Percentiles rank a stretch among this genome's conserved stretches.
Evolutionary conservation across 2,113 vertebrate species (phyloP).

Genomic region (Stigmatopora nigra): DNA sequence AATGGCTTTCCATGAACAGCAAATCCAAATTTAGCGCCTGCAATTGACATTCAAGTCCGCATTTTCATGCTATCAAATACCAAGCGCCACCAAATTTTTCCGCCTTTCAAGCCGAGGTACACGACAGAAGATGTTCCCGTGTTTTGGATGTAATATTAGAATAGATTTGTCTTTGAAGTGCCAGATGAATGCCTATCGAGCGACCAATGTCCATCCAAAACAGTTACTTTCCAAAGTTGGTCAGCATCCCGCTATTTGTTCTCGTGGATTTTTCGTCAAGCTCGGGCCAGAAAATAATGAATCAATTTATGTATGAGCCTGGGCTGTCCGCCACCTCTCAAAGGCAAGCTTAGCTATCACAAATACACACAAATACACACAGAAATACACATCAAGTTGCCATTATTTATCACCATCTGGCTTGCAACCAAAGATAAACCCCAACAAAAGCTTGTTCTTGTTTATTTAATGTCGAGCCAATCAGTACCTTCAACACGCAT

Average conservation of each 20-base stretch:
- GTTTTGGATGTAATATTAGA: too few species aligned
- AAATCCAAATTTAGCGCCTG: too few species aligned
- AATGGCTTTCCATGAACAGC: too few species aligned
- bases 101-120: too few species aligned
- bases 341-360: slow-evolving; percentile 12
- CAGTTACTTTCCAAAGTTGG: too few species aligned
- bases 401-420: slow-evolving; percentile 24
- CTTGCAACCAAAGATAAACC: slow-evolving; percentile 11
- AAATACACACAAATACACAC: neutral
- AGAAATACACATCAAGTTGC: neutral
- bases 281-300: slow-evolving; percentile 22
- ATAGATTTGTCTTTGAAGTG: too few species aligned
- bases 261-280: slow-evolving; percentile 7
- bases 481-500: neutral
- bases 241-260: neutral
- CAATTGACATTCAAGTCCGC: too few species aligned
- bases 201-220: too few species aligned
- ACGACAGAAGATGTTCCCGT: too few species aligned
- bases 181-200: too few species aligned
- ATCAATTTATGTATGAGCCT: slow-evolving; percentile 42
- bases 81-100: too few species aligned
- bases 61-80: too few species aligned
- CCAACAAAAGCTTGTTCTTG: neutral
- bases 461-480: neutral
- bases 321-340: slow-evolving; percentile 11